Evolutionary conservation across 2,888 invertebrate species (phyloP).

Genomic region (Noctua pronuba): DNA sequence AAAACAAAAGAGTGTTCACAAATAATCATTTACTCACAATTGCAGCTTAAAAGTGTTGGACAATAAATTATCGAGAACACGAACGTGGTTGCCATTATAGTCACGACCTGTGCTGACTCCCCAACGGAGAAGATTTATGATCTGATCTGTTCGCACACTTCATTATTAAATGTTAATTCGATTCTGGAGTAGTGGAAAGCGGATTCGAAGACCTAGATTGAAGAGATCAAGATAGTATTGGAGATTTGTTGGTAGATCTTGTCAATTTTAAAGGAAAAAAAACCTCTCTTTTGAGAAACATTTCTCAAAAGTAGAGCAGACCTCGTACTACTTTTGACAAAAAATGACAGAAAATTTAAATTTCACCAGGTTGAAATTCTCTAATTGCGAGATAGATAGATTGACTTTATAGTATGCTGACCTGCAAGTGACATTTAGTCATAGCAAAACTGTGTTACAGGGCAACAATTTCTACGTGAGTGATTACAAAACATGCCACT

Average conservation of each 20-base stretch:
- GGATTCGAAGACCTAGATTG: slow-evolving; percentile 34
- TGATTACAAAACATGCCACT: not conserved
- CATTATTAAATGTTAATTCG: slow-evolving; percentile 64
- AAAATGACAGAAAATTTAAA: too few relatives aligned
- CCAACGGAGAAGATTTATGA: slow-evolving; percentile 83
- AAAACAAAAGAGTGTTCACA: slow-evolving; percentile 55
- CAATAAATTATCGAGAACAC: slow-evolving; percentile 79
- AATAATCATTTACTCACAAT: slow-evolving; percentile 74
- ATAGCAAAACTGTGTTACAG: too few relatives aligned
- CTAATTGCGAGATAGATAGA: too few relatives aligned
- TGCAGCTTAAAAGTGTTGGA: slow-evolving; percentile 71
- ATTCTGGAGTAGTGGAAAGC: slow-evolving; percentile 43
- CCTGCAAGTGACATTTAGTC: too few relatives aligned
- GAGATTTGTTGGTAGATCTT: not conserved
- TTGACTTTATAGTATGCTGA: too few relatives aligned
- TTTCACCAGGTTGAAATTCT: too few relatives aligned
- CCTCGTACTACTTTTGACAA: too few relatives aligned
- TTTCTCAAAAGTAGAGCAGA: too few relatives aligned
- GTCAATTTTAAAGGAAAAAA: not conserved
- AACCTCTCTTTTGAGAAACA: too few relatives aligned
- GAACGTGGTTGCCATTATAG: slow-evolving; percentile 78
- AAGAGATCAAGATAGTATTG: not conserved
- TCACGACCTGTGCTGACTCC: slow-evolving; percentile 85
- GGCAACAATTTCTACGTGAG: too few relatives aligned
- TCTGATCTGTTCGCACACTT: slow-evolving; percentile 62